These are phyloP conservation scores for Onychomys arenicola DNA, from an alignment of 2,797 vertebrate genomes.

Conservation along the genomic window DNA sequence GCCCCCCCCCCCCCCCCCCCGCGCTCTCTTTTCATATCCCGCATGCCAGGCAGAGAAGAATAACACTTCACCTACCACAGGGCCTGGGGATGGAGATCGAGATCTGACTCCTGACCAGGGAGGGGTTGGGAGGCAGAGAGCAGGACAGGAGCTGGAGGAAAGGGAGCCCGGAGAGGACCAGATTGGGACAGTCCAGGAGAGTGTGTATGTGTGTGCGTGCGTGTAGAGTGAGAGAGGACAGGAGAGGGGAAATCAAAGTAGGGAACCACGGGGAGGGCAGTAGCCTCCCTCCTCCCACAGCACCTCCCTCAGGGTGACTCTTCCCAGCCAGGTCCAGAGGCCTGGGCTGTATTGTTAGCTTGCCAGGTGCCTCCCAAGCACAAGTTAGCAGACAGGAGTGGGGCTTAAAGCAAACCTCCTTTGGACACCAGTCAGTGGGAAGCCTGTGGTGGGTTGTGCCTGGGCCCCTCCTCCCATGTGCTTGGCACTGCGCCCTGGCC, in stretches of 20 bases:
- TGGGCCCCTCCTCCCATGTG: not conserved
- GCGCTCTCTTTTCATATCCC: slow-evolving; percentile 51
- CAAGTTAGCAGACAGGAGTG: no score
- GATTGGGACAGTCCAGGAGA: not conserved
- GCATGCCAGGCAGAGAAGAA: not conserved
- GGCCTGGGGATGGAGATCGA: not conserved
- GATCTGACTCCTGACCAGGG: not conserved
- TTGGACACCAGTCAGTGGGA: not conserved
- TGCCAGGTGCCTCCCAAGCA: not conserved
- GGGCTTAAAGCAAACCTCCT: not conserved
- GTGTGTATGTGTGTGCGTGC: no score
- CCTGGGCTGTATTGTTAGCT: not conserved
- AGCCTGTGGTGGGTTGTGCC: not conserved
- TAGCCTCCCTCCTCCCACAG: fast-evolving
- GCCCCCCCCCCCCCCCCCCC: no score
- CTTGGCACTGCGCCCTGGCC: not conserved
- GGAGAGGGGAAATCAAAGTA: not conserved
- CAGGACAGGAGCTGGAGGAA: not conserved
- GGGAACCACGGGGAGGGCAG: not conserved
- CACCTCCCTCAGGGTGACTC: not conserved
- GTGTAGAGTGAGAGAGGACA: not conserved
- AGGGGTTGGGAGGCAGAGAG: not conserved
- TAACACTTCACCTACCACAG: not conserved
- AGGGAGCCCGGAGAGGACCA: not conserved
- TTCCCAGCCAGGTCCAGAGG: not conserved